Base-by-base conservation (phyloP, 2,113 vertebrate species). In the Chlorodrepanis virens region DNA sequence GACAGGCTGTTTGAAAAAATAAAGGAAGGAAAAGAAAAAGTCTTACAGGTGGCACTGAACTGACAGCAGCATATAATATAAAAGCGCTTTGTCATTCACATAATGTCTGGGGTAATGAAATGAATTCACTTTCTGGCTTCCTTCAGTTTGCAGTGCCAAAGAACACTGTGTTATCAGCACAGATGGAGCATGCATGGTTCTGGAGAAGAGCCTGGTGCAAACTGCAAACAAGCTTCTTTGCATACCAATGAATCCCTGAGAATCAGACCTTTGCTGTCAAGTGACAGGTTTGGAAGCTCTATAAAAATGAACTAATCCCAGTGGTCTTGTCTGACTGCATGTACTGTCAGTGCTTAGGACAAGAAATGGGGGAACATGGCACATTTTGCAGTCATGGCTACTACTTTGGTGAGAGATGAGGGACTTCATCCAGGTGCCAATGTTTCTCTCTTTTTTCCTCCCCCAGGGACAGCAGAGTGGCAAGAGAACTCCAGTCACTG, bases 101-200 rank as follows among this genome's bases (percentile, higher is more conserved):
- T 96, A 97, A 97, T 92, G 96, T 98, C 98, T 98, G 94, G 97
- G 96, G 97, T 98, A 98, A 98, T 96, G 96, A 98, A 98, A 98
- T 97, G 96, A 98, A 98, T 98, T 98, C 97, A 96, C 97, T 98
- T 98, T 97, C 97, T 98, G 97, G 97, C 97, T 98, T 98, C 97
- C 97, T 98, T 97, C 88, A 94, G 96, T 96, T 97, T 97, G 96
- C 71, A 57, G 94, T 98, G 98, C 98, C 98, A 98, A 98, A 98
- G 98, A 98, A 98, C 97, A 98, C 97, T 97, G 97, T 98, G 98
- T 98, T 98, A 98, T 98, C 97, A 97, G 98, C 97, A 98, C 98
- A 98, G 98, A 98, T 98, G 98, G 98, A 96, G 97, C 96, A 94
- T 96, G 97, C 98, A 93, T 98, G 97, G 97, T 96, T 98, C 98